Evolutionary conservation across 1,140 invertebrate species (phyloP).

Genomic region (Leptinotarsa undecemlineata): DNA sequence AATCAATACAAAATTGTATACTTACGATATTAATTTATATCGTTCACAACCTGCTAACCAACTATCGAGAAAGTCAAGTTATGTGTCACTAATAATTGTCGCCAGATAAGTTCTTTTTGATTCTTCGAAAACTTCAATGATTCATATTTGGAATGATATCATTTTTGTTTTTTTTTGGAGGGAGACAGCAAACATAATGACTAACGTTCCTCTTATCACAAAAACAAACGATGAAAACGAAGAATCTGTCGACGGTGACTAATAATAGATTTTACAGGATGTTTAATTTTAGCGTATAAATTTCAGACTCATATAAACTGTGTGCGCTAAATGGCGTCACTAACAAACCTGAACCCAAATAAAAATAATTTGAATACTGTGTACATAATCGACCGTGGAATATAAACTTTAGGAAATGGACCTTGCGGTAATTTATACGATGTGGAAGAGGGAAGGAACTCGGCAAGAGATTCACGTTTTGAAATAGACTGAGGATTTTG

Average conservation of each 20-base stretch:
- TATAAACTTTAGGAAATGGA: slow-evolving; percentile 38
- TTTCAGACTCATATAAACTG: slow-evolving; percentile 11
- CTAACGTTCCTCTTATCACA: background rate
- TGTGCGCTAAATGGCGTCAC: slow-evolving; percentile 32
- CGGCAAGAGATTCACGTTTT: slow-evolving; percentile 1
- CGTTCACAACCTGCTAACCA: no score
- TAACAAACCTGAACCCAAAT: slow-evolving; percentile 34
- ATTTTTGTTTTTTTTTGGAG: background rate
- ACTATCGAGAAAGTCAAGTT: no score
- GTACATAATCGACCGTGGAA: slow-evolving; percentile 38
- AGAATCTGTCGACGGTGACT: slow-evolving; percentile 4
- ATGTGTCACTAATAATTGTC: no score
- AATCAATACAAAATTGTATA: no score
- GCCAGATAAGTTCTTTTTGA: no score
- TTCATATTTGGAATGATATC: no score
- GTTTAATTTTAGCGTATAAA: slow-evolving; percentile 26
- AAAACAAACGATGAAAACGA: background rate
- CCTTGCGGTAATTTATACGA: slow-evolving; percentile 33
- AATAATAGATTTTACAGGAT: slow-evolving; percentile 23
- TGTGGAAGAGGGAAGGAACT: slow-evolving; percentile 15
- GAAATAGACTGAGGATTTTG: background rate
- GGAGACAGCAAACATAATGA: background rate
- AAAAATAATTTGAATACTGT: slow-evolving; percentile 40
- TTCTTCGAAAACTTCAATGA: no score
- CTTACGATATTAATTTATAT: no score